Percentiles rank a stretch among this genome's conserved stretches.
These are phyloP conservation scores for Cephus pulcher DNA, from an alignment of 2,888 invertebrate species.

Conservation along the genomic window DNA sequence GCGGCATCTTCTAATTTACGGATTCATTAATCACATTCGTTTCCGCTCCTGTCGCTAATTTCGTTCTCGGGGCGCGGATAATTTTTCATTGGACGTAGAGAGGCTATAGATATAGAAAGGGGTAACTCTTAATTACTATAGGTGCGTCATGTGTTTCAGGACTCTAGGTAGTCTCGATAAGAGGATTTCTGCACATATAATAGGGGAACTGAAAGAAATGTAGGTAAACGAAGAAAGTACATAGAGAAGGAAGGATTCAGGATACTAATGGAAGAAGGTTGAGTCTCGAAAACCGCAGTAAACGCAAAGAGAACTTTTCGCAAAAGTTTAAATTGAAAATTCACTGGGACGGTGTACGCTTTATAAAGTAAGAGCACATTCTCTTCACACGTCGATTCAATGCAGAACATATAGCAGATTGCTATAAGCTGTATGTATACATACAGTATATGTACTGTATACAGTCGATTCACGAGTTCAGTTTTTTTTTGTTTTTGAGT, in stretches of 20 bases:
- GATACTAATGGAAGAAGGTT: neutral
- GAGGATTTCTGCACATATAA: neutral
- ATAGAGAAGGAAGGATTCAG: neutral
- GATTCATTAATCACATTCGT: constrained; percentile 43
- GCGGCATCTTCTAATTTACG: constrained; percentile 39
- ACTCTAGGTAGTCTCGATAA: neutral
- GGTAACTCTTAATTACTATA: neutral
- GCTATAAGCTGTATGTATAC: neutral
- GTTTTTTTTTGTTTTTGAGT: neutral
- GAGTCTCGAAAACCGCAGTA: neutral
- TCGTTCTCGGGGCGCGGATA: constrained; percentile 23
- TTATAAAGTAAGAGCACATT: neutral
- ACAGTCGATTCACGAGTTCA: neutral
- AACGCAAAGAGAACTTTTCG: neutral
- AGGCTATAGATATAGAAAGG: constrained; percentile 2
- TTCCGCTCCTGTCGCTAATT: constrained; percentile 38
- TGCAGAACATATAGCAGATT: neutral
- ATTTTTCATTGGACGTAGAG: constrained; percentile 33
- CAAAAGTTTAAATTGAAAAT: neutral
- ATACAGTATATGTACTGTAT: no score
- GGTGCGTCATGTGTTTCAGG: neutral
- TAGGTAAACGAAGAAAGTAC: neutral
- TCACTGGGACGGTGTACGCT: neutral
- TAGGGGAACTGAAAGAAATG: neutral
- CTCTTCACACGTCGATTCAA: neutral